Conservation (phyloP, 2,888 invertebrate genomes). For the Chrysolina oricalcia region DNA sequence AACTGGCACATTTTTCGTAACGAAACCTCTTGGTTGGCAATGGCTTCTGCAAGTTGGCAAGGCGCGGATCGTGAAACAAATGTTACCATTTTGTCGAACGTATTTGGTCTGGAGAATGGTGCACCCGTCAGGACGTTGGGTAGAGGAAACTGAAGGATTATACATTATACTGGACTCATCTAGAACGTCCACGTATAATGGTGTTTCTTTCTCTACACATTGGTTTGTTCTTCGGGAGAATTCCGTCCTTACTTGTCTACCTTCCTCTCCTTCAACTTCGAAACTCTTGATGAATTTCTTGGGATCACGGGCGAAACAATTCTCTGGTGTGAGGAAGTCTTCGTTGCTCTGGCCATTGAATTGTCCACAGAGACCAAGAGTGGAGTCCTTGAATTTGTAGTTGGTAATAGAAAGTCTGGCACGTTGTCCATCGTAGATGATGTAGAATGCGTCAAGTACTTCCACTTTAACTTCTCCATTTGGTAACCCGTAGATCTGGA, state of each 20-base stretch:
- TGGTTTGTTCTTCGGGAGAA: slow-evolving; percentile 70
- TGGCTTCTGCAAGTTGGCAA: slow-evolving; percentile 74
- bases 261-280: slow-evolving; percentile 72
- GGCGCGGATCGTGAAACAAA: slow-evolving; percentile 77
- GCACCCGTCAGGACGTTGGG: slow-evolving; percentile 45
- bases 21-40: slow-evolving; percentile 65
- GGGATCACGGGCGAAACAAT: slow-evolving; percentile 66
- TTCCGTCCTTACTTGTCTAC: slow-evolving; percentile 60
- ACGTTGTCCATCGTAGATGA: slow-evolving; percentile 77
- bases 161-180: slow-evolving; percentile 37
- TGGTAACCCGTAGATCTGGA: slow-evolving; percentile 70
- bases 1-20: slow-evolving; percentile 71
- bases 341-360: slow-evolving; percentile 76
- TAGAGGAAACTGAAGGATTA: neutral
- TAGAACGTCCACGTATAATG: slow-evolving; percentile 70
- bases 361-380: slow-evolving; percentile 79
- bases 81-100: slow-evolving; percentile 72
- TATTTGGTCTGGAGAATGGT: slow-evolving; percentile 72
- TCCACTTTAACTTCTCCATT: slow-evolving; percentile 76
- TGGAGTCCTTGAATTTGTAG: slow-evolving; percentile 56
- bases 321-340: slow-evolving; percentile 77
- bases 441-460: slow-evolving; percentile 73
- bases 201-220: slow-evolving; percentile 58
- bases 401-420: slow-evolving; percentile 68
- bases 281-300: slow-evolving; percentile 75